phyloP scores from a whole-genome alignment of 2,113 vertebrate genomes.

The Recurvirostra avosetta region DNA sequence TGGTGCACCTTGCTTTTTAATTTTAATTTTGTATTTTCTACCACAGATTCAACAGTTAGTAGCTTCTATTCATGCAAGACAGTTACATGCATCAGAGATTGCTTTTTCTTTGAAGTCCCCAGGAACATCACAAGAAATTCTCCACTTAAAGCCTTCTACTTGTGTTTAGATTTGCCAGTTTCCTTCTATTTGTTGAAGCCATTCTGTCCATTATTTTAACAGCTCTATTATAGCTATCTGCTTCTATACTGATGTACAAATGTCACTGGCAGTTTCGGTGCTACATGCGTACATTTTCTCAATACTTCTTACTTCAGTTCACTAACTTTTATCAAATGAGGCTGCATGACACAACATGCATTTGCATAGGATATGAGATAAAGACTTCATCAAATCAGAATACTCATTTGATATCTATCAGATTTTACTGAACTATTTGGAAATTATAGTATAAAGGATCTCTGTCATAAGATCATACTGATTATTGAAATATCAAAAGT shows the following conservation, averaged over 20 bases:
- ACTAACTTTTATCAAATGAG: background rate
- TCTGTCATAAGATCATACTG: background rate
- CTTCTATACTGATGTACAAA: background rate
- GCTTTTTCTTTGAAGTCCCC: background rate
- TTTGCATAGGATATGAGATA: background rate
- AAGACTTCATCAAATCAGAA: background rate
- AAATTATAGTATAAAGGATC: background rate
- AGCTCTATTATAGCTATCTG: background rate
- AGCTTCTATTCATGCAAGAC: background rate
- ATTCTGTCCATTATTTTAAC: background rate
- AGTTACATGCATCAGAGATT: background rate
- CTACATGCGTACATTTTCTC: background rate
- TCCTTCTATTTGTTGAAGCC: background rate
- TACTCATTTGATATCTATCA: background rate
- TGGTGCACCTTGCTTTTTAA: background rate
- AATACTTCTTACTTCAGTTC: background rate
- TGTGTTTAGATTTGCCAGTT: background rate
- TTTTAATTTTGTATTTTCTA: background rate
- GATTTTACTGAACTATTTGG: background rate
- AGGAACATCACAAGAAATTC: background rate
- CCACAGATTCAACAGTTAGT: background rate
- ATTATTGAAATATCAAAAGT: background rate
- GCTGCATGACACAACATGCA: background rate
- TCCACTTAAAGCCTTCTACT: background rate
- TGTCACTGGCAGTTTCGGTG: background rate